Conservation (phyloP, 2,888 invertebrate species). For the Drosophila greeni region DNA sequence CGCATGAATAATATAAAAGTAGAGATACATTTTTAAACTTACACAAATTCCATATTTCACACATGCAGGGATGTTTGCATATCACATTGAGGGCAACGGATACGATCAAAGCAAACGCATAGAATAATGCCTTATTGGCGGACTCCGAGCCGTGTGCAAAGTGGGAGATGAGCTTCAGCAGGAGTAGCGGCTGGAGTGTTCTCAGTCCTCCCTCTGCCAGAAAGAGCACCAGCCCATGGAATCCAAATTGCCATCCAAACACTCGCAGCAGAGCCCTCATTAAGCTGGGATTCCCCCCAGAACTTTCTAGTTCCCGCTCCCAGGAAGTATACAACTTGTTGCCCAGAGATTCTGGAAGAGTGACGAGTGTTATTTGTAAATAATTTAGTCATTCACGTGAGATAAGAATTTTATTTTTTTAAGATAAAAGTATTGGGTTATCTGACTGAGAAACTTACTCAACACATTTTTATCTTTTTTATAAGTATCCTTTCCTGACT, state of each 20-base stretch:
- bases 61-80: slow-evolving; percentile 92
- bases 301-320: slow-evolving; percentile 80
- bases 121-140: slow-evolving; percentile 84
- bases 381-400: not conserved
- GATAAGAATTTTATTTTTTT: not conserved
- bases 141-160: slow-evolving; percentile 76
- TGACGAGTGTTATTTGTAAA: not conserved
- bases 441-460: not conserved
- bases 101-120: slow-evolving; percentile 85
- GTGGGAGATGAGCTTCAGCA: slow-evolving; percentile 83
- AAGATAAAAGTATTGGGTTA: not conserved
- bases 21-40: slow-evolving; percentile 60
- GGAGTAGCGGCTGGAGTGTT: slow-evolving; percentile 83
- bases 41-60: slow-evolving; percentile 84
- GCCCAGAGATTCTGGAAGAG: slow-evolving; percentile 79
- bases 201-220: slow-evolving; percentile 83
- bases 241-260: slow-evolving; percentile 81
- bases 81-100: slow-evolving; percentile 87
- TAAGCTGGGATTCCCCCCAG: slow-evolving; percentile 78
- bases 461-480: too few relatives aligned
- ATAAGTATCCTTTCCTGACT: too few relatives aligned
- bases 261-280: slow-evolving; percentile 79
- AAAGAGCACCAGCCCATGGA: slow-evolving; percentile 82
- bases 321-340: slow-evolving; percentile 81
- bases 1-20: not conserved